These are phyloP conservation scores for Sigmodon hispidus DNA, from an alignment of 2,113 vertebrate genomes.

Conservation along the genomic window DNA sequence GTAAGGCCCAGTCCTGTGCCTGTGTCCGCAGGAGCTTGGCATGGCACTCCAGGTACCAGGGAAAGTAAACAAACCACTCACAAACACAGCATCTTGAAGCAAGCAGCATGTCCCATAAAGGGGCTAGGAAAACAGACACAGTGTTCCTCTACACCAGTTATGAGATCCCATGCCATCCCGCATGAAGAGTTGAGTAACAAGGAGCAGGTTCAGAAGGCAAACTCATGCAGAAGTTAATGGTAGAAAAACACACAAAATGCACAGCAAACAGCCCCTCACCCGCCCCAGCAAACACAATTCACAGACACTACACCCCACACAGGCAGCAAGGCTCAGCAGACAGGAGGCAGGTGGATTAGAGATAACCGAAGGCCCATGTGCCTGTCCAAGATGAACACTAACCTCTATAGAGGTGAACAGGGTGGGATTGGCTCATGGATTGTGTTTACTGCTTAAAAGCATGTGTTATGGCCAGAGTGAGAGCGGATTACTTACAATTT, in stretches of 20 bases:
- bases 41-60: background rate
- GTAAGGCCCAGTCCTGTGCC: background rate
- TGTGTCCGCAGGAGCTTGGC: background rate
- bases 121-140: background rate
- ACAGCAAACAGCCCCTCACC: constrained; percentile 17
- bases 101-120: background rate
- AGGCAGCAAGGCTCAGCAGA: constrained; percentile 95
- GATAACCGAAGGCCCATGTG: constrained; percentile 74
- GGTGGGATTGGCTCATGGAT: constrained; percentile 36
- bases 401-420: background rate
- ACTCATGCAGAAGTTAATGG: constrained; percentile 61
- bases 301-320: constrained; percentile 35
- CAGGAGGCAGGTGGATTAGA: constrained; percentile 90
- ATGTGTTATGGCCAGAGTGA: constrained; percentile 64
- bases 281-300: background rate
- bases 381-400: constrained; percentile 44
- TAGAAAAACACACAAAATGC: constrained; percentile 51
- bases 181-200: background rate
- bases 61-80: background rate
- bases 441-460: constrained; percentile 68
- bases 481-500: constrained; percentile 85
- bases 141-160: background rate
- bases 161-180: rapidly evolving
- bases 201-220: constrained; percentile 29
- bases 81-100: constrained; percentile 36